Percentiles rank a stretch among this genome's conserved stretches.
These are phyloP conservation scores for Phortica variegata DNA, from an alignment of 1,140 invertebrate genomes.

Conservation along the genomic window DNA sequence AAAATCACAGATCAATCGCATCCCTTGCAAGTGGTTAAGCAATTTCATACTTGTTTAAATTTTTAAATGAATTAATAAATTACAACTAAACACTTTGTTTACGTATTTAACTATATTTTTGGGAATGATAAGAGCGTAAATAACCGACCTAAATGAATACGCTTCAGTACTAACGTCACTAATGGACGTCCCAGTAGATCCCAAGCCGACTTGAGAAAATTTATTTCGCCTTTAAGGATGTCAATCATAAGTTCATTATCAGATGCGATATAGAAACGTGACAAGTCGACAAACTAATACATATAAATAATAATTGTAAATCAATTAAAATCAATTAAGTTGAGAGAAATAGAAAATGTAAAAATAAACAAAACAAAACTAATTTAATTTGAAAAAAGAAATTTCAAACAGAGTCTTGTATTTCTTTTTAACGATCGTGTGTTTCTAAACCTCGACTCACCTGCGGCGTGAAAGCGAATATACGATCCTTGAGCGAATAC, in stretches of 20 bases:
- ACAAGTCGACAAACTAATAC: slow-evolving; percentile 90
- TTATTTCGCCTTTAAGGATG: slow-evolving; percentile 93
- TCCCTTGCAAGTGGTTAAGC: slow-evolving; percentile 18
- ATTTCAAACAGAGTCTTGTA: slow-evolving; percentile 5
- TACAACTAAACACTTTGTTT: slow-evolving; percentile 2
- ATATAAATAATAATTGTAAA: slow-evolving; percentile 25
- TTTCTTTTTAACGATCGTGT: neutral
- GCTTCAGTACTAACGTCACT: slow-evolving; percentile 84
- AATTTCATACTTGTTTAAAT: slow-evolving; percentile 18
- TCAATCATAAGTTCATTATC: slow-evolving; percentile 96
- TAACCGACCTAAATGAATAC: slow-evolving; percentile 88
- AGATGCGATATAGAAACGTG: slow-evolving; percentile 94
- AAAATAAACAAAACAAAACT: slow-evolving; percentile 39
- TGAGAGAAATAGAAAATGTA: no score
- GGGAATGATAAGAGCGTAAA: slow-evolving; percentile 8
- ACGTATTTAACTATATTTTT: slow-evolving; percentile 12
- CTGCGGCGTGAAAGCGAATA: slow-evolving; percentile 98
- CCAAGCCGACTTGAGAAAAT: slow-evolving; percentile 95
- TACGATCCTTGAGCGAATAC: slow-evolving; percentile 92
- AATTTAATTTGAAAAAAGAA: slow-evolving; percentile 10
- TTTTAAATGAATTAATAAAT: slow-evolving; percentile 7
- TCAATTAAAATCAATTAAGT: slow-evolving; percentile 15
- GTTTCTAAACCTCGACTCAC: slow-evolving; percentile 61
- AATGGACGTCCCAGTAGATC: slow-evolving; percentile 89
- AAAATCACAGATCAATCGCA: slow-evolving; percentile 11